Evolutionary conservation across 2,888 invertebrate genomes (phyloP), one percentile per base, ranked within the genome.

Genomic region (Nemotelus nigrinus): DNA sequence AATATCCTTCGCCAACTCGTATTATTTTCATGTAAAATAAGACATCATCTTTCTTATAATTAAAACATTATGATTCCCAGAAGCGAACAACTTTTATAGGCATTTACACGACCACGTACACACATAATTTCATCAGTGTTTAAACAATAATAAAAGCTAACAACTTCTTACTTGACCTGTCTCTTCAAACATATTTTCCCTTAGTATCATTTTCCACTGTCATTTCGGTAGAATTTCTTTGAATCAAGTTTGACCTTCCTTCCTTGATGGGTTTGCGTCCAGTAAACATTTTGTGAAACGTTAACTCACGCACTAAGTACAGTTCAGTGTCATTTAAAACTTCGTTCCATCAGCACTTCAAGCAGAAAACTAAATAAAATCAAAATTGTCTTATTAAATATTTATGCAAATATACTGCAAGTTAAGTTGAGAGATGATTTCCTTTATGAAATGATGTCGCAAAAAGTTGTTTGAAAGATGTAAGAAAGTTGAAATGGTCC

Each of bases 381-480:
- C 25, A 58, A 25, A 58, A 58, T 58, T 58, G 25, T 58, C 58
- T 58, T 58, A 58, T 58, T 58, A 58, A 58, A 58, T 58, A 58
- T 58, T 58, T 58, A 58, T 58, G 58, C 25, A 58, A 58, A 58
- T 58, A 25, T 58, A 25, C n/a, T 58, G 58, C 58, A 8, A n/a
- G 8, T 58, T 58, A 58, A 58, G n/a, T 58, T 58, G 6, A n/a
- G 25, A 25, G 25, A 58, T 1, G 8, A n/a, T 58, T 58, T 58
- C 58, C 8, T 58, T 58, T 58, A 58, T 8, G 4, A 25, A n/a
- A n/a, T 58, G 25, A 58, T n/a, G 58, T 58, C 25, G 6, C 58
- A 25, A 25, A 25, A 25, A 25, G 25, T 25, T 25, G n/a, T 58
- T 58, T 5, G 50, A 50, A 50, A 8, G 58, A 58, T 58, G 8